These are phyloP conservation scores for Globia sparganii DNA, from an alignment of 2,888 invertebrate species.

Conservation along the genomic window DNA sequence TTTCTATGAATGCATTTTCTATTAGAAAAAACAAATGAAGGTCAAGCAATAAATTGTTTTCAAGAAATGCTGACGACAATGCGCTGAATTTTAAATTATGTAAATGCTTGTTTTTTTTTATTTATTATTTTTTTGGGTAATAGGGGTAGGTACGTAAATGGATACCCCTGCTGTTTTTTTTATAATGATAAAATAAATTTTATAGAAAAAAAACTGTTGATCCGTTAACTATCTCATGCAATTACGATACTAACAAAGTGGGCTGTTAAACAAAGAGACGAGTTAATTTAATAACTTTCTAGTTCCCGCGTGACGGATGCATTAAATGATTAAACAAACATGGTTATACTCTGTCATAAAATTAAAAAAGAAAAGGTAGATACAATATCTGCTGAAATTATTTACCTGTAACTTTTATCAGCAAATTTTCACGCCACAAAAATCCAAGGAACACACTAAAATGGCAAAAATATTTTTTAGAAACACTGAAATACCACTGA, in stretches of 20 bases:
- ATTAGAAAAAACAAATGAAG: conserved; percentile 23
- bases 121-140: background rate
- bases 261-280: conserved; percentile 1
- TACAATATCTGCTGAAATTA: conserved; percentile 13
- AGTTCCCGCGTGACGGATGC: conserved; percentile 2
- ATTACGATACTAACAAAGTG: conserved; percentile 37
- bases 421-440: conserved; percentile 20
- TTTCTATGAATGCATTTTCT: conserved; percentile 50
- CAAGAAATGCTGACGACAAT: conserved; percentile 21
- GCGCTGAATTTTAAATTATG: conserved; percentile 3
- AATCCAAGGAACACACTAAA: conserved; percentile 52
- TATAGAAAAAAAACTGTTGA: background rate
- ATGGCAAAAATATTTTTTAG: conserved; percentile 4
- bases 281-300: conserved; percentile 42
- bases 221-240: conserved; percentile 2
- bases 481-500: conserved; percentile 41
- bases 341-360: background rate
- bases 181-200: background rate
- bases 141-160: background rate
- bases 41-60: conserved; percentile 25
- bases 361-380: background rate
- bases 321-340: conserved; percentile 1
- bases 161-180: no score
- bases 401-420: conserved; percentile 54
- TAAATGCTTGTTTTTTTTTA: background rate